Percentiles rank a stretch among this genome's conserved stretches.
These are phyloP conservation scores for Oscheius onirici DNA, from an alignment of 2,888 invertebrate species.

Conservation along the genomic window DNA sequence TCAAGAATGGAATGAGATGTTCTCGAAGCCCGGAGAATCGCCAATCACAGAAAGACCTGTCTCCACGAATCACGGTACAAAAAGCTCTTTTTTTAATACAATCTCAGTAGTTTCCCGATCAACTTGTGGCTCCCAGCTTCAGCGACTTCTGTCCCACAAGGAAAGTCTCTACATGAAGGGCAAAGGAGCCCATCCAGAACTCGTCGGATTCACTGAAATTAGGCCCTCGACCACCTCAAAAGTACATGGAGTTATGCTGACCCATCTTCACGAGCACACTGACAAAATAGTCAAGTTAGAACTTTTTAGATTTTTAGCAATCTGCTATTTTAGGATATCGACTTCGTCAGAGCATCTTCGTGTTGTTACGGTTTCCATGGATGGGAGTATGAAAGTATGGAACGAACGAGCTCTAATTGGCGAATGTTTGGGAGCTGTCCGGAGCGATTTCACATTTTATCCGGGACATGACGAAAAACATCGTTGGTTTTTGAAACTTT, in stretches of 20 bases:
- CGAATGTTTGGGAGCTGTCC: slow-evolving; percentile 44
- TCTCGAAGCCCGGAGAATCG: not conserved
- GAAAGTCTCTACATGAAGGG: slow-evolving; percentile 16
- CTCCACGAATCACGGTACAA: not conserved
- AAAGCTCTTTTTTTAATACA: not conserved
- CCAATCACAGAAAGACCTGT: not conserved
- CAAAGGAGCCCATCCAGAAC: slow-evolving; percentile 15
- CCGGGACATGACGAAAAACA: not conserved
- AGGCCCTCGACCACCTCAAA: not conserved
- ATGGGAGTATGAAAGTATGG: slow-evolving; percentile 58
- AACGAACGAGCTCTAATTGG: slow-evolving; percentile 40
- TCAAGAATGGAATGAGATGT: slow-evolving; percentile 36
- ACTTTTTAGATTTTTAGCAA: not conserved
- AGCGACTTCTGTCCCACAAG: slow-evolving; percentile 23
- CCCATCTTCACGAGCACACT: slow-evolving; percentile 66
- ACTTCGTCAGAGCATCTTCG: slow-evolving; percentile 45
- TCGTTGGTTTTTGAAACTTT: not conserved
- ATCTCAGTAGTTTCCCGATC: not conserved
- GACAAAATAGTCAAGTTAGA: slow-evolving; percentile 49
- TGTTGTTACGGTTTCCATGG: slow-evolving; percentile 55
- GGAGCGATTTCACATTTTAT: slow-evolving; percentile 31
- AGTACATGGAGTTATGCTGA: slow-evolving; percentile 40
- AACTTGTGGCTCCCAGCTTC: slow-evolving; percentile 15
- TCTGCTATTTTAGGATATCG: slow-evolving; percentile 50
- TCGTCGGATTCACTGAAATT: not conserved